These are phyloP conservation scores for Alligator mississippiensis DNA, from an alignment of 2,113 vertebrate species.

Conservation along the genomic window DNA sequence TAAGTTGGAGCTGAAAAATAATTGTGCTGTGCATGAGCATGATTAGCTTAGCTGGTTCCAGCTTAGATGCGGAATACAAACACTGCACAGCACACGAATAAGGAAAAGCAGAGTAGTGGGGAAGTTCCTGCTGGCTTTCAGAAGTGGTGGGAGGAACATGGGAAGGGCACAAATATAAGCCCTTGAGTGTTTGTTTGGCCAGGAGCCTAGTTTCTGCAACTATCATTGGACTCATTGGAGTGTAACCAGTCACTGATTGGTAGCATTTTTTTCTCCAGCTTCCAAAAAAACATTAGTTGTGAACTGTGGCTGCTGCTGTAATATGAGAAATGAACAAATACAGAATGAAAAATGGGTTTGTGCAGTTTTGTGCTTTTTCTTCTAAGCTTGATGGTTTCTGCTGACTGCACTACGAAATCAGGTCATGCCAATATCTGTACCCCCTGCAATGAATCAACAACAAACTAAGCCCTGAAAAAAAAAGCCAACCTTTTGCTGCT, in stretches of 20 bases:
- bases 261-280: background rate
- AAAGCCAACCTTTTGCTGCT: constrained; percentile 15
- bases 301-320: constrained; percentile 1
- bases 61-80: rapidly evolving
- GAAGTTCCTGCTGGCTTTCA: background rate
- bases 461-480: background rate
- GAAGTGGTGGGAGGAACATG: background rate
- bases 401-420: constrained; percentile 14
- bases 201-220: background rate
- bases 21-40: background rate
- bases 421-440: background rate
- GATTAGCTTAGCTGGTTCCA: background rate
- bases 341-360: background rate
- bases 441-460: constrained; percentile 15
- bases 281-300: background rate
- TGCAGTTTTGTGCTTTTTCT: background rate
- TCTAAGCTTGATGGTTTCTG: constrained; percentile 20
- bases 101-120: background rate
- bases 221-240: background rate
- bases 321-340: background rate
- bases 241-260: background rate
- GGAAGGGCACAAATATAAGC: background rate
- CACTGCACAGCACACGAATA: background rate
- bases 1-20: background rate
- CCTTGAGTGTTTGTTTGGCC: rapidly evolving